phyloP scores from a whole-genome alignment of 2,888 invertebrate genomes.

The Oasisia sp. region DNA sequence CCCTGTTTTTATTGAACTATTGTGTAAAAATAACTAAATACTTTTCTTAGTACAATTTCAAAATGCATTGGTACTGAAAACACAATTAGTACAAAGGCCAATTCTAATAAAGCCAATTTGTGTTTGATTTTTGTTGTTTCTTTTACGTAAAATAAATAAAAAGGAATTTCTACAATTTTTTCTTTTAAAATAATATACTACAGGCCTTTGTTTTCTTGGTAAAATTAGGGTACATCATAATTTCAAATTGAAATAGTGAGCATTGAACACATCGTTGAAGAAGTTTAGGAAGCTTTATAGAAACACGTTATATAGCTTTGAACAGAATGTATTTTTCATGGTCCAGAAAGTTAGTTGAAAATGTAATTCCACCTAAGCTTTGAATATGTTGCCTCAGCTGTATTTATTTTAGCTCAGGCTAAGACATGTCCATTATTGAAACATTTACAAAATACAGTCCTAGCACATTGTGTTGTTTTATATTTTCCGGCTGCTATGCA shows the following conservation, averaged over 20 bases:
- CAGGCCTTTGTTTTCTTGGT: not conserved
- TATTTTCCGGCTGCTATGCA: not conserved
- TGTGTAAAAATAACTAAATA: not conserved
- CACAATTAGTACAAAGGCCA: not conserved
- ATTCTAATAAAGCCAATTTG: not conserved
- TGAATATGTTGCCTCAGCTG: not conserved
- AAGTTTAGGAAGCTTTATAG: not conserved
- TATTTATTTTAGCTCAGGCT: not conserved
- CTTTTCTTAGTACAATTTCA: not conserved
- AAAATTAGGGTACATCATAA: not conserved
- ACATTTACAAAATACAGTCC: not conserved
- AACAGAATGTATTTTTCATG: not conserved
- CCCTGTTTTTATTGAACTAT: not conserved
- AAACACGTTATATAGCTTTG: not conserved
- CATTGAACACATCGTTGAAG: not conserved
- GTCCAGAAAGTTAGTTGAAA: not conserved
- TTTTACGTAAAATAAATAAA: not conserved
- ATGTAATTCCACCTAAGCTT: not conserved
- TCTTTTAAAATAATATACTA: not conserved
- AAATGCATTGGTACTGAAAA: not conserved
- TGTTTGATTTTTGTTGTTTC: not conserved
- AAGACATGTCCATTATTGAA: not conserved
- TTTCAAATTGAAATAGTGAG: not conserved
- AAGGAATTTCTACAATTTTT: not conserved
- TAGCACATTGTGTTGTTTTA: conserved; percentile 12